Base-by-base conservation (phyloP, 2,888 invertebrate species). In the Spilosoma lubricipeda region DNA sequence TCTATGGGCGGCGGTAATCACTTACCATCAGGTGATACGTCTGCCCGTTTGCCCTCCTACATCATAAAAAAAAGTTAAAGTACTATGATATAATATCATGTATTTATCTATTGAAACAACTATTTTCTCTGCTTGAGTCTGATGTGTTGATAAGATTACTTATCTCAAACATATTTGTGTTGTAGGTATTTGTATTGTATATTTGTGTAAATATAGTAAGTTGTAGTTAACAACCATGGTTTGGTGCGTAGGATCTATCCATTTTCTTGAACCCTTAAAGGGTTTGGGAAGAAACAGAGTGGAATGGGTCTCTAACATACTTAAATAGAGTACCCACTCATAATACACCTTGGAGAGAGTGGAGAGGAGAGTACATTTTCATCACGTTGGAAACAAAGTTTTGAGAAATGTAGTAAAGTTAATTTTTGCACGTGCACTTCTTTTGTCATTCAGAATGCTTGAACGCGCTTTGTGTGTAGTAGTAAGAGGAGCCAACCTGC, bases 91-190 rank as follows among this genome's bases (percentile, higher is more conserved):
- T 59, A 70, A 36, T 56, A 63, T 73, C 63, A 36, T 64, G 33
- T 63, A 63, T 33, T 70, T 70, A 63, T 48, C 45, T 67, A 67
- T 67, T 67, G 70, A 33, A 71, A 67, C 30, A 74, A 48, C 20
- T 66, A 48, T 56, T 45, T 64, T 73, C 45, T 64, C 63, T 59
- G 13, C 52, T n/a, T 48, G 45, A 59, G 67, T 45, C 66, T 71
- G 42, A 59, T 73, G 77, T 65, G 27, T 27, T 20, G 45, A 80
- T 77, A 77, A 78, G 72, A 74, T 78, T 52, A n/a, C n/a, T 71
- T 73, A 80, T 75, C 78, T 67, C 9, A 9, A 20, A 66, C 48
- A n/a, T 45, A 18, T 67, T 30, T 11, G 30, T 27, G 9, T 56
- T 69, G n/a, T 13, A 27, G n/a, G 3, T 59, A 59, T 27, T 13